Evolutionary conservation across 1,140 invertebrate genomes (phyloP), one percentile per base, ranked within the genome.

Genomic region (Magallana angulata): DNA sequence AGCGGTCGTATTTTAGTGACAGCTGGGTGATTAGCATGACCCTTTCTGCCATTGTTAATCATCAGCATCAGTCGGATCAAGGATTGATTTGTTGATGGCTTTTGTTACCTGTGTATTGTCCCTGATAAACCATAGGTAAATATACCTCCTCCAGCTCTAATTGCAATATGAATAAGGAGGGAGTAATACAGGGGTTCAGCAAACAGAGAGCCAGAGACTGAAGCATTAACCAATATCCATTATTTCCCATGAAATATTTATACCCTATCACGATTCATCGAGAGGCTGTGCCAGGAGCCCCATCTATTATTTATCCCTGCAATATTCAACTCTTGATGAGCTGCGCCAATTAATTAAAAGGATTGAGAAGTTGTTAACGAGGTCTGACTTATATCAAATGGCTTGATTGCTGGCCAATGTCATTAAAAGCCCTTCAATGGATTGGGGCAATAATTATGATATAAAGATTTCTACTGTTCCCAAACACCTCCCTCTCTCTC

Each of bases 311-410:
- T 76, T 76, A 76, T 30, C 24, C 11, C 68, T 12, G 68, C 68
- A 76, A 76, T 76, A 76, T 76, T 76, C 68, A 76, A 76, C 24
- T 76, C 68, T 30, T 76, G 68, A 76, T 76, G 68, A 76, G 68
- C 68, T 76, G 24, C 68, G 24, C 68, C 68, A 76, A 76, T 76
- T 76, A 76, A 76, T 76, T 76, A 76, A 76, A 76, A 76, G 68
- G 68, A 76, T 36, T 76, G 68, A 76, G 68, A 76, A 76, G 68
- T 76, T 76, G 36, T 76, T 76, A 76, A 30, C 24, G 24, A 76
- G 18, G 68, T 9, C 24, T 76, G 68, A 18, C 24, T 24, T 76
- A 30, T 76, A 76, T 76, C 68, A 76, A 30, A 36, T 30, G 68
- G 24, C 68, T 76, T 76, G 68, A 76, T 30, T 30, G 24, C 24